Evolutionary conservation across 2,888 invertebrate species (phyloP), one percentile per base, ranked within the genome.

Genomic region (Caradrina kadenii): DNA sequence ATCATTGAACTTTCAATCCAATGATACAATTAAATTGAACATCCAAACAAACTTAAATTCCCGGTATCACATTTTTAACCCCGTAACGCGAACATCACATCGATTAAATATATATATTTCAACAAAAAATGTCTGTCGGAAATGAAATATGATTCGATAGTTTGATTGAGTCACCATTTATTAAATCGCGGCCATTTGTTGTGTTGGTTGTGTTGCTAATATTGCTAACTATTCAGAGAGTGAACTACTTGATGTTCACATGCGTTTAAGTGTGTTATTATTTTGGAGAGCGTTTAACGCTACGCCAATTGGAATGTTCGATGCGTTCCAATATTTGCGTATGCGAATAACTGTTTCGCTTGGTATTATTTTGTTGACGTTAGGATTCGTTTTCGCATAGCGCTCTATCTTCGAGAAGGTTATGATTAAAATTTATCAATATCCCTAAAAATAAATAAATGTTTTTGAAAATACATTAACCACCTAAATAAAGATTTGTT

Each of bases 101-200:
- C 2, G 8, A 54, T 53, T 53, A 39, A 49, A 50, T n/a, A 56
- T 52, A 15, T 19, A n/a, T 45, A 19, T 5, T 42, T 17, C 0
- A 35, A 19, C 17, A 54, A 53, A 65, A 45, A 59, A 1, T 49
- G 39, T 19, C 11, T 13, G 26, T 22, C 5, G 10, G 50, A 59
- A 55, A 45, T 62, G 11, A 59, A 66, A 53, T 39, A 61, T 68
- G 48, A 50, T 31, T 60, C 39, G 11, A 11, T 10, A 42, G 39
- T 55, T 1, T 21, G 7, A 48, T 56, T 21, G n/a, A 15, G 10
- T 52, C 13, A 13, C 11, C 39, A 13, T 80, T 73, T 74, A 73
- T 67, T 72, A 62, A 76, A 39, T 39, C 39, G 13, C 13, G 39
- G 63, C 61, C 80, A 81, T 83, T 85, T 83, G 82, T 84, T 79